A percentile compares a stretch with the other conserved stretches of the same genome.
phyloP scores from a whole-genome alignment of 2,797 vertebrate species.

The Clamator glandarius region DNA sequence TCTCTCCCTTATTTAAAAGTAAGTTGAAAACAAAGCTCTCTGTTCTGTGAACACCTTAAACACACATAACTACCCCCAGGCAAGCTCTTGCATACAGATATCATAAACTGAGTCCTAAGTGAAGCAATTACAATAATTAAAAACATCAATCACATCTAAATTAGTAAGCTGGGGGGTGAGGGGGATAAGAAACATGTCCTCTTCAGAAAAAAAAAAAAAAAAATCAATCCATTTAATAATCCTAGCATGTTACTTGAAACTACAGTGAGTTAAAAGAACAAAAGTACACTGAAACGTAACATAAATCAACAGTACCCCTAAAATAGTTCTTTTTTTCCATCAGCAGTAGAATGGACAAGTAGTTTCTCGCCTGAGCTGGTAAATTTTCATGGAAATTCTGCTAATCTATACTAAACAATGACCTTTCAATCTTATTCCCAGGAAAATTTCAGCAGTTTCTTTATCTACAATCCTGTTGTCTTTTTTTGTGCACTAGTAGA shows the following conservation, averaged over 20 bases:
- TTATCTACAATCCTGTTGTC: slow-evolving; percentile 1
- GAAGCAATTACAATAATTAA: neutral
- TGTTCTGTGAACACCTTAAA: neutral
- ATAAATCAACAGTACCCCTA: neutral
- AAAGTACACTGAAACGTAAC: neutral
- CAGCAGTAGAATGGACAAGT: neutral
- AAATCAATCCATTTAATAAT: neutral
- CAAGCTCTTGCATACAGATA: neutral
- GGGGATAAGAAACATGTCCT: neutral
- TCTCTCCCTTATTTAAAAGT: neutral
- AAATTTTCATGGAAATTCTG: slow-evolving; percentile 1
- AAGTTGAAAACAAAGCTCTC: neutral
- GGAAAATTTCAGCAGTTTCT: slow-evolving; percentile 16
- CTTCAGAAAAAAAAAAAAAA: neutral
- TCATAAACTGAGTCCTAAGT: neutral
- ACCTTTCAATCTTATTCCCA: neutral
- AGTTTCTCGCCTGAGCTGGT: neutral
- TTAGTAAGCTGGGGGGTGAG: neutral
- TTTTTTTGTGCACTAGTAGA: neutral
- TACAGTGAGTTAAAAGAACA: neutral
- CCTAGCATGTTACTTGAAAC: neutral
- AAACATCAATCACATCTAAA: neutral
- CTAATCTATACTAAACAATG: neutral
- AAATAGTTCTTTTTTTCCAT: neutral
- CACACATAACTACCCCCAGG: neutral